Percentiles rank a stretch among this genome's conserved stretches.
phyloP scores from a whole-genome alignment of 2,113 vertebrate species.

The Mobula birostris region DNA sequence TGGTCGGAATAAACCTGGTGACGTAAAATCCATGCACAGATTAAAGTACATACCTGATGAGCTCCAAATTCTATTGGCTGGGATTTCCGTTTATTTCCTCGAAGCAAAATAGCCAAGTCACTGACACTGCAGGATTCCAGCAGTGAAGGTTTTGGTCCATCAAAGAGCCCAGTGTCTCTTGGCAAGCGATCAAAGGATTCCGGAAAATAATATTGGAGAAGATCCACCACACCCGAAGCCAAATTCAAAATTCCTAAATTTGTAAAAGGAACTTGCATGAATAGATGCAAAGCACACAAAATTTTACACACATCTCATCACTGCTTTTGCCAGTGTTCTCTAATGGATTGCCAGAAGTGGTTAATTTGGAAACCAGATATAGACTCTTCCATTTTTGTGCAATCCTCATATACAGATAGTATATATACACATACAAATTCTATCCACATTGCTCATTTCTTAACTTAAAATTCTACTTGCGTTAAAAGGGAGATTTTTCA shows the following conservation, averaged over 20 bases:
- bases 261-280: neutral
- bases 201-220: conserved; percentile 68
- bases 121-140: conserved; percentile 69
- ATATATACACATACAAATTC: too few species aligned
- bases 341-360: neutral
- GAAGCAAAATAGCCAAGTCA: conserved; percentile 68
- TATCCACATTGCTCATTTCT: too few species aligned
- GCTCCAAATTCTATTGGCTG: conserved; percentile 75
- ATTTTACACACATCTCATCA: neutral
- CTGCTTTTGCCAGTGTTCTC: neutral
- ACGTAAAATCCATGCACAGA: neutral
- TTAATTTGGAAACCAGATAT: neutral
- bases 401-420: neutral
- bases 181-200: conserved; percentile 72
- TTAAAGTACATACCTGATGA: conserved; percentile 59
- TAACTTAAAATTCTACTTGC: too few species aligned
- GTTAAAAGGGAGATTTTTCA: neutral
- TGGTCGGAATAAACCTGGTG: neutral
- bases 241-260: conserved; percentile 61
- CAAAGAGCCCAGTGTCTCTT: conserved; percentile 64
- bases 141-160: conserved; percentile 62
- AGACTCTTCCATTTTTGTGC: neutral
- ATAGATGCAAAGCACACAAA: neutral
- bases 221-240: conserved; percentile 67
- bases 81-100: conserved; percentile 70